Conservation (phyloP, 1,140 invertebrate species). For the Antheraea pernyi region DNA sequence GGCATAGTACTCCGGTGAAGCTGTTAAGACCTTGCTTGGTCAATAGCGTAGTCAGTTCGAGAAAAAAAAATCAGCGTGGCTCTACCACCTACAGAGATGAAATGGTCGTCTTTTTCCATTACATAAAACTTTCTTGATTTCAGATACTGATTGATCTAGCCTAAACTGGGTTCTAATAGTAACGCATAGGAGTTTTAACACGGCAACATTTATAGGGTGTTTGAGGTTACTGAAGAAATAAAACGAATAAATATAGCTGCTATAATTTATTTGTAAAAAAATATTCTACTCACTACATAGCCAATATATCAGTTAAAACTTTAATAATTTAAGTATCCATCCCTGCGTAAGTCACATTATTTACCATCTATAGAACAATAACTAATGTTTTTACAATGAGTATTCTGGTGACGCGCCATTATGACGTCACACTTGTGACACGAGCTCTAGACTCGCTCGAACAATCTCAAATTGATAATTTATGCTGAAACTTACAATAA, state of each 20-base stretch:
- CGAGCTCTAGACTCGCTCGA: slow-evolving; percentile 29
- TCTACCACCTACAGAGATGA: too few relatives aligned
- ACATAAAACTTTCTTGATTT: too few relatives aligned
- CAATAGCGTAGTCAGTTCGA: too few relatives aligned
- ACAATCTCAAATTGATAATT: slow-evolving; percentile 67
- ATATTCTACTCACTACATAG: slow-evolving; percentile 81
- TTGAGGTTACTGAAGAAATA: neutral
- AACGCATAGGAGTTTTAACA: too few relatives aligned
- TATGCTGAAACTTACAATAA: slow-evolving; percentile 75
- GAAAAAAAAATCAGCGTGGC: too few relatives aligned
- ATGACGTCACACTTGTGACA: neutral
- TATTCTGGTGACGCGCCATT: slow-evolving; percentile 54
- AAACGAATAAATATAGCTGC: slow-evolving; percentile 64
- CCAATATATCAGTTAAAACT: slow-evolving; percentile 80
- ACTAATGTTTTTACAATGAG: slow-evolving; percentile 74
- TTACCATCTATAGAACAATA: slow-evolving; percentile 78
- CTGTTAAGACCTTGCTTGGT: too few relatives aligned
- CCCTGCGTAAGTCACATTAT: slow-evolving; percentile 80
- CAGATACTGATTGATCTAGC: too few relatives aligned
- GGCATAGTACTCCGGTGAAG: too few relatives aligned
- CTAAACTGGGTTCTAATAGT: too few relatives aligned
- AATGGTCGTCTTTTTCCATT: too few relatives aligned
- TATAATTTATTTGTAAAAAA: slow-evolving; percentile 81
- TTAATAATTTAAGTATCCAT: slow-evolving; percentile 81
- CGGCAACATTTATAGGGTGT: neutral